These are phyloP conservation scores for Petrocephalus zakoni DNA, from an alignment of 2,113 vertebrate species.

Conservation along the genomic window DNA sequence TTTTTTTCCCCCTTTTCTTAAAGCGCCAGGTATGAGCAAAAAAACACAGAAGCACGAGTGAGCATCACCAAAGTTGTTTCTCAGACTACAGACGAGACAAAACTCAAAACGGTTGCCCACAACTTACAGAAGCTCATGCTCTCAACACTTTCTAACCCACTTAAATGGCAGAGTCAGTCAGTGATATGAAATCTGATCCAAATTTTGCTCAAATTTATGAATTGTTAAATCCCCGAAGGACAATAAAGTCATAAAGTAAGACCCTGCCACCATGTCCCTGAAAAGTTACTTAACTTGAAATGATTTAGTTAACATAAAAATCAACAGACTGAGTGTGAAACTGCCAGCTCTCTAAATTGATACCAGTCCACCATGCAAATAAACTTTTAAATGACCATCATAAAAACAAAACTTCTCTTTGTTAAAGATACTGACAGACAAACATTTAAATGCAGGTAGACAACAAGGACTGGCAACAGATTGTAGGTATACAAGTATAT, in stretches of 20 bases:
- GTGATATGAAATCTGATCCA: neutral
- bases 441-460: neutral
- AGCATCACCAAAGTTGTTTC: conserved; percentile 84
- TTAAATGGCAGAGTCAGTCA: neutral
- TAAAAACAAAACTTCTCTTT: neutral
- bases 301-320: neutral
- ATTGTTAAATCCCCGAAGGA: neutral
- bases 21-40: conserved; percentile 52
- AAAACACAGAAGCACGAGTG: conserved; percentile 72
- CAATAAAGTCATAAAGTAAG: neutral
- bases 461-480: neutral
- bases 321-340: neutral
- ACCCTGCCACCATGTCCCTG: neutral
- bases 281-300: neutral
- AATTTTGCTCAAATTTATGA: neutral
- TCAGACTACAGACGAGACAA: conserved; percentile 51
- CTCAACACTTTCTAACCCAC: neutral
- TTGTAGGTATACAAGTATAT: neutral
- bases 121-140: conserved; percentile 26
- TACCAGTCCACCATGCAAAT: neutral
- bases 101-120: conserved; percentile 51
- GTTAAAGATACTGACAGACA: neutral
- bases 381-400: neutral
- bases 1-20: conserved; percentile 61
- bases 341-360: neutral